Percentiles rank a stretch among this genome's conserved stretches.
These are phyloP conservation scores for Dolichopus griseipennis DNA, from an alignment of 2,888 invertebrate species.

Conservation along the genomic window DNA sequence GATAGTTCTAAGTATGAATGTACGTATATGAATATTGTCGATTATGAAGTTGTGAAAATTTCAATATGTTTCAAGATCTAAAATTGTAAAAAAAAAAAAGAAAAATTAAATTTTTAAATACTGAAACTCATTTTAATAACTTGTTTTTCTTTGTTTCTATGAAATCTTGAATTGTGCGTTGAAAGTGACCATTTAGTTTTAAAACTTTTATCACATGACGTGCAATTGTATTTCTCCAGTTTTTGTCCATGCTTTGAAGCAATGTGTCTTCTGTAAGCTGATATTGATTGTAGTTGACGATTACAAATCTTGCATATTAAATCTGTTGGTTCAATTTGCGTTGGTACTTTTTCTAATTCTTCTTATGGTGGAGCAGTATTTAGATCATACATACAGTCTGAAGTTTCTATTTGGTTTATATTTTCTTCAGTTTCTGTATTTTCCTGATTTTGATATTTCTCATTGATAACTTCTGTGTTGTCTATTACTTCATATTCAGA, in stretches of 20 bases:
- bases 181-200: constrained; percentile 43
- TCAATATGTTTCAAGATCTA: background rate
- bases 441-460: background rate
- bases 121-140: background rate
- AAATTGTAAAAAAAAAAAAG: background rate
- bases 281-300: constrained; percentile 36
- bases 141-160: constrained; percentile 28
- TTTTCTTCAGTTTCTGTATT: background rate
- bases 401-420: too few relatives aligned
- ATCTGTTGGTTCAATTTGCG: background rate
- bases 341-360: background rate
- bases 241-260: constrained; percentile 39
- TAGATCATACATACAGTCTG: too few relatives aligned
- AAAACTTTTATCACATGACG: constrained; percentile 38
- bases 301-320: constrained; percentile 34
- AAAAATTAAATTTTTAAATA: background rate
- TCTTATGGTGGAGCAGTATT: too few relatives aligned
- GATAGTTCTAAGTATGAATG: too few relatives aligned
- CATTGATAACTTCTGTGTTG: background rate
- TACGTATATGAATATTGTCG: too few relatives aligned
- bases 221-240: constrained; percentile 36
- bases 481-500: background rate
- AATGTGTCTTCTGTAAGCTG: constrained; percentile 37
- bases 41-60: background rate
- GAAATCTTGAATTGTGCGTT: constrained; percentile 42